Evolutionary conservation across 2,888 invertebrate genomes (phyloP).

Genomic region (Eristalinus aeneus): DNA sequence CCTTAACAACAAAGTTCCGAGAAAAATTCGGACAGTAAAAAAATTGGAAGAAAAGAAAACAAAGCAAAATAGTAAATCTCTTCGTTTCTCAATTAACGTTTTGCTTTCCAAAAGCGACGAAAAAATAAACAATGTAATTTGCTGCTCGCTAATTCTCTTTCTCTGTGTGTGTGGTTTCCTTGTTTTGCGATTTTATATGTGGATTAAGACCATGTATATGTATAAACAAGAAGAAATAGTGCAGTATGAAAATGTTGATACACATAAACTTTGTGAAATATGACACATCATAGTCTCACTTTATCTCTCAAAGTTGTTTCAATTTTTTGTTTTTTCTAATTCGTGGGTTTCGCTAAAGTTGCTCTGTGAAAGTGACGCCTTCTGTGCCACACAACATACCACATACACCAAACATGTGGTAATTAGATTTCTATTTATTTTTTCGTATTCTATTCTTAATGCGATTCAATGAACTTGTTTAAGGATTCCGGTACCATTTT

Average conservation of each 20-base stretch:
- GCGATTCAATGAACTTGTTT: slow-evolving; percentile 80
- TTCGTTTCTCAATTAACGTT: slow-evolving; percentile 8
- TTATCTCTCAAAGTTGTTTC: slow-evolving; percentile 31
- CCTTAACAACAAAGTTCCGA: slow-evolving; percentile 56
- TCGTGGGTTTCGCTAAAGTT: slow-evolving; percentile 5
- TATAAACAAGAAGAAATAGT: slow-evolving; percentile 39
- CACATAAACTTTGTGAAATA: not conserved
- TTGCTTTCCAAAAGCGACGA: not conserved
- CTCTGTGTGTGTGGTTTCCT: not conserved
- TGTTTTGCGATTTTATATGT: not conserved
- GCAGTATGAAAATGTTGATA: slow-evolving; percentile 54
- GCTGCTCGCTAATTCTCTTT: slow-evolving; percentile 56
- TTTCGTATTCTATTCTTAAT: slow-evolving; percentile 72
- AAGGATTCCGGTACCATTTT: slow-evolving; percentile 83
- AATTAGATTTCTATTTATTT: not conserved
- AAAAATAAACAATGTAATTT: slow-evolving; percentile 30
- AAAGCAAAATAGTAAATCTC: slow-evolving; percentile 21
- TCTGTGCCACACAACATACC: slow-evolving; percentile 9
- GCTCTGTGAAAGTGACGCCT: slow-evolving; percentile 16
- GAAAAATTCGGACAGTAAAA: slow-evolving; percentile 62
- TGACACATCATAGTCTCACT: slow-evolving; percentile 33
- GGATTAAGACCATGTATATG: not conserved
- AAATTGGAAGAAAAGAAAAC: slow-evolving; percentile 18
- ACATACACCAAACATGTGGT: not conserved
- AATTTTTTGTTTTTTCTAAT: not conserved